phyloP scores from a whole-genome alignment of 2,797 vertebrate genomes.

The Dendrocincla fuliginosa region DNA sequence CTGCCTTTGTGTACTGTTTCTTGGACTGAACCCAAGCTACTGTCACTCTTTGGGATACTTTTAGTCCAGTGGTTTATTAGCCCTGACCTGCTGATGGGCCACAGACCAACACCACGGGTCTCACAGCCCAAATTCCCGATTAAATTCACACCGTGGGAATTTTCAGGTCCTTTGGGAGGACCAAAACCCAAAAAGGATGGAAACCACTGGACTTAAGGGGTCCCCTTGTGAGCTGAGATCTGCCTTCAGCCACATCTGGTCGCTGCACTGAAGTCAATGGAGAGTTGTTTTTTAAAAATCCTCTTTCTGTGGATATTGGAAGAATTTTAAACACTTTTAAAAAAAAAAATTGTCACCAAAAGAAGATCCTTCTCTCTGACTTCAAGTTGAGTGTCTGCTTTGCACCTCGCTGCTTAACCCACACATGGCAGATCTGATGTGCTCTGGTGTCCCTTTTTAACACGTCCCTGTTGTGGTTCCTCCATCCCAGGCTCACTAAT shows the following conservation, averaged over 20 bases:
- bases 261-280: background rate
- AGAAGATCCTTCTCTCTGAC: constrained; percentile 41
- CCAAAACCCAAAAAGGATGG: background rate
- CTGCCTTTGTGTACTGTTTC: constrained; percentile 15
- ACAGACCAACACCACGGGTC: background rate
- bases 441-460: background rate
- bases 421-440: background rate
- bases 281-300: background rate
- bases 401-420: constrained; percentile 6
- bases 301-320: background rate
- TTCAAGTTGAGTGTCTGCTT: constrained; percentile 49
- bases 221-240: background rate
- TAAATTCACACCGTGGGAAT: background rate
- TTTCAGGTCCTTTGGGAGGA: background rate
- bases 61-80: background rate
- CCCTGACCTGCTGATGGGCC: background rate
- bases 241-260: background rate
- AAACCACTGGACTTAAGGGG: constrained; percentile 39
- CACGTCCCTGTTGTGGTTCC: background rate
- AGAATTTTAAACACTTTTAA: background rate
- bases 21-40: background rate
- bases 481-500: constrained; percentile 3
- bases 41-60: background rate
- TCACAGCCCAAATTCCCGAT: background rate
- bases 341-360: background rate